Evolutionary conservation across 1,140 invertebrate species (phyloP).

Genomic region (Dendrolimus kikuchii): DNA sequence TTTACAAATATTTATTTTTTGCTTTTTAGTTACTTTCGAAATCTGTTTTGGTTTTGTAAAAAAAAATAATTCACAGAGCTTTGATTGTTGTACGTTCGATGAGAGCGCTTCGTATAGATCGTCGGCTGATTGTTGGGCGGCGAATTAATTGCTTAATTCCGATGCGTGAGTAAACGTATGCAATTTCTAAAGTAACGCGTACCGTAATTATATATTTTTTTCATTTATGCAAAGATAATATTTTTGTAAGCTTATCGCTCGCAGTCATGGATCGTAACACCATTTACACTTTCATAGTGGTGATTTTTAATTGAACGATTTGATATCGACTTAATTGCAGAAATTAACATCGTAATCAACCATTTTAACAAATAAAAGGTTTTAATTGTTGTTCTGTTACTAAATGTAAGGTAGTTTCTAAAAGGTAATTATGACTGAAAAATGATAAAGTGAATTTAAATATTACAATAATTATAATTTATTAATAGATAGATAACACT

Average conservation of each 20-base stretch:
- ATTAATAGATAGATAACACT: too few species aligned
- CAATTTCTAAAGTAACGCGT: slow-evolving; percentile 57
- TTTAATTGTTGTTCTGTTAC: too few species aligned
- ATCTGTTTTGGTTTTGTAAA: too few species aligned
- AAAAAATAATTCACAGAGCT: slow-evolving; percentile 26
- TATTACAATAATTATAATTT: too few species aligned
- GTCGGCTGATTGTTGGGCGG: slow-evolving; percentile 49
- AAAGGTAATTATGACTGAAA: too few species aligned
- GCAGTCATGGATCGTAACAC: slow-evolving; percentile 51
- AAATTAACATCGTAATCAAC: too few species aligned
- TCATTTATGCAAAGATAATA: slow-evolving; percentile 42
- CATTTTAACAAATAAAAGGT: too few species aligned
- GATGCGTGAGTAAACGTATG: slow-evolving; percentile 55
- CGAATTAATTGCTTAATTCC: slow-evolving; percentile 65
- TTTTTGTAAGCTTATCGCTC: slow-evolving; percentile 57
- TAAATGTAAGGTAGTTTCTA: too few species aligned
- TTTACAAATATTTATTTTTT: too few species aligned
- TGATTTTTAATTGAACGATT: slow-evolving; percentile 1
- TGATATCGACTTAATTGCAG: too few species aligned
- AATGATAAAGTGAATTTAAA: too few species aligned
- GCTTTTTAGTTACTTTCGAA: too few species aligned
- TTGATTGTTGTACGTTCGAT: slow-evolving; percentile 45
- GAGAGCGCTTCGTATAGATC: slow-evolving; percentile 46
- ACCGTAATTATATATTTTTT: slow-evolving; percentile 55
- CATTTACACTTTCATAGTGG: slow-evolving; percentile 41